These are phyloP conservation scores for Aplochiton taeniatus DNA, from an alignment of 2,797 vertebrate species.

Conservation along the genomic window DNA sequence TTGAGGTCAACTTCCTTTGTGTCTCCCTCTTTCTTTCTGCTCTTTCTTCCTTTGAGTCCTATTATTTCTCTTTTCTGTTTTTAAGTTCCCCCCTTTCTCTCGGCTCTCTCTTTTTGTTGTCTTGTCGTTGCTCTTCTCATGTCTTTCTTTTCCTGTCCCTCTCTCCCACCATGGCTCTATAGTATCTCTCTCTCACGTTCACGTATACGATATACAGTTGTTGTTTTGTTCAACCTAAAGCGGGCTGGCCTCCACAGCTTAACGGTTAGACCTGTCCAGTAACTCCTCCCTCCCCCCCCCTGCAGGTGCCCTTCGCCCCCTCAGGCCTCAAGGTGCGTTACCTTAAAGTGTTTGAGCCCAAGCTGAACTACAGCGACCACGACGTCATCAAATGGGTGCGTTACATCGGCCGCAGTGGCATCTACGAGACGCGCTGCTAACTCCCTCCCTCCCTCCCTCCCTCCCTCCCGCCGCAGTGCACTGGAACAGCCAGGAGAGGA, in stretches of 20 bases:
- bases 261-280: not conserved
- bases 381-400: slow-evolving; percentile 94
- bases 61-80: too few species aligned
- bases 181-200: too few species aligned
- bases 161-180: too few species aligned
- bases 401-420: slow-evolving; percentile 89
- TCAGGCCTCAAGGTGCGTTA: slow-evolving; percentile 91
- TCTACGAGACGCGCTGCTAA: slow-evolving; percentile 91
- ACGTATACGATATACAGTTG: too few species aligned
- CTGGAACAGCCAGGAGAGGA: not conserved
- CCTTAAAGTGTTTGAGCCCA: slow-evolving; percentile 90
- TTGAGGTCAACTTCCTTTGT: slow-evolving; percentile 74
- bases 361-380: slow-evolving; percentile 93
- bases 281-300: not conserved
- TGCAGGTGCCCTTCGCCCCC: slow-evolving; percentile 86
- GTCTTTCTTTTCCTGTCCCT: too few species aligned
- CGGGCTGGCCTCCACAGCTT: too few species aligned
- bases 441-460: not conserved
- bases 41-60: too few species aligned
- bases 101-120: too few species aligned
- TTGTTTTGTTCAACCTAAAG: too few species aligned
- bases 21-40: too few species aligned
- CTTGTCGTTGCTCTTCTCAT: too few species aligned
- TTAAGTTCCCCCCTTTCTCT: too few species aligned
- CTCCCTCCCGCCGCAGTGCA: not conserved